phyloP scores from a whole-genome alignment of 1,140 invertebrate genomes.

The Diachasma alloeum region DNA sequence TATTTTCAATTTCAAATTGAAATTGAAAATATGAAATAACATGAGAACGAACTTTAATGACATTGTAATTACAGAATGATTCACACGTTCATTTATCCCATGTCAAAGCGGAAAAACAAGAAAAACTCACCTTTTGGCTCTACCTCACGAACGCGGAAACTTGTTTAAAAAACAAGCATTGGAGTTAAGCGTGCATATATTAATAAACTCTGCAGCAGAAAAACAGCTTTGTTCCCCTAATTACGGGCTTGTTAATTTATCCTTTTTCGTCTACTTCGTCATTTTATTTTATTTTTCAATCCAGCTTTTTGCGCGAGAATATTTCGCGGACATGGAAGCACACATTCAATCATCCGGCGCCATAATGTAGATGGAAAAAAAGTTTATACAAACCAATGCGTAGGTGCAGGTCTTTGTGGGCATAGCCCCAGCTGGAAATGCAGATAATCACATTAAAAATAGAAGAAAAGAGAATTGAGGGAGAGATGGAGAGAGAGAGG shows the following conservation, averaged over 20 bases:
- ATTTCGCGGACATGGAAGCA: not conserved
- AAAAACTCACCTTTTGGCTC: not conserved
- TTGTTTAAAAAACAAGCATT: not conserved
- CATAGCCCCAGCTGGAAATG: slow-evolving; percentile 28
- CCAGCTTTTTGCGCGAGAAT: not conserved
- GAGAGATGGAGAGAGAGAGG: not conserved
- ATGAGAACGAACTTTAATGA: not conserved
- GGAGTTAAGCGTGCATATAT: not conserved
- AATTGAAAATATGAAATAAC: not conserved
- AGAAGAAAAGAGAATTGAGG: not conserved
- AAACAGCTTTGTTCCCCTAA: not conserved
- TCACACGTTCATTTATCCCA: not conserved
- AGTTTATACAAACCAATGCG: not conserved
- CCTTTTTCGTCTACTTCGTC: not conserved
- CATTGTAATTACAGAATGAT: not conserved
- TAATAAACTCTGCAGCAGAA: not conserved
- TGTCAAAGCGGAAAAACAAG: not conserved
- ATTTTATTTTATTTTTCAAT: not conserved
- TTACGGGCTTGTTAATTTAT: not conserved
- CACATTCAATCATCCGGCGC: not conserved
- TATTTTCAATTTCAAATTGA: no score
- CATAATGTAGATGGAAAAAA: not conserved
- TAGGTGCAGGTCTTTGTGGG: slow-evolving; percentile 32
- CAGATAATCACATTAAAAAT: slow-evolving; percentile 17
- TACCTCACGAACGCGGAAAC: not conserved